Evolutionary conservation across 2,113 vertebrate genomes (phyloP).

Genomic region (Hydropotes inermis): DNA sequence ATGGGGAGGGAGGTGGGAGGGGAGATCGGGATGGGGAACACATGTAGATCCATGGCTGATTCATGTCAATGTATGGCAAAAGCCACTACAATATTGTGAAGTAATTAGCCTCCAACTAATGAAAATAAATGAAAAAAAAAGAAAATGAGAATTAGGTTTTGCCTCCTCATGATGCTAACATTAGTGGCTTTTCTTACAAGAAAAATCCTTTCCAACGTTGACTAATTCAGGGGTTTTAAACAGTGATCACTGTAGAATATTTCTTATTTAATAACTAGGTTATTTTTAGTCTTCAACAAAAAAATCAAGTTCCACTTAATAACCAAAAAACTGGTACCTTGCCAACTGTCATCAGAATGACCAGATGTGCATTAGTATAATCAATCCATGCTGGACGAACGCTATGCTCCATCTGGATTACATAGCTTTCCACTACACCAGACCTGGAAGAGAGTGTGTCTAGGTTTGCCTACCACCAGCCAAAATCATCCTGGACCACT

Average conservation of each 20-base stretch:
- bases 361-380: neutral
- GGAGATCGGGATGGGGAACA: too few species aligned
- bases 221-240: neutral
- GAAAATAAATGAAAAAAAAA: neutral
- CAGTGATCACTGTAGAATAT: neutral
- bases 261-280: neutral
- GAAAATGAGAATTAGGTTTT: neutral
- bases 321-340: neutral
- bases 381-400: neutral
- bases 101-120: too few species aligned
- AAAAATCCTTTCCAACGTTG: neutral
- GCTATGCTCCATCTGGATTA: neutral
- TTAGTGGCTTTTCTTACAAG: neutral
- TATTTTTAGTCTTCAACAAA: neutral
- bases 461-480: neutral
- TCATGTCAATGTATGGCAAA: too few species aligned
- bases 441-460: neutral
- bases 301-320: constrained; percentile 1
- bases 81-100: too few species aligned
- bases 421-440: neutral
- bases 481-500: neutral
- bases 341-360: neutral
- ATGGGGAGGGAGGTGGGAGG: too few species aligned
- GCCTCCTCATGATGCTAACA: neutral
- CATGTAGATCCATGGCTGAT: too few species aligned